A percentile compares a stretch with the other conserved stretches of the same genome.
These are phyloP conservation scores for Knipowitschia caucasica DNA, from an alignment of 2,797 vertebrate genomes.

Conservation along the genomic window DNA sequence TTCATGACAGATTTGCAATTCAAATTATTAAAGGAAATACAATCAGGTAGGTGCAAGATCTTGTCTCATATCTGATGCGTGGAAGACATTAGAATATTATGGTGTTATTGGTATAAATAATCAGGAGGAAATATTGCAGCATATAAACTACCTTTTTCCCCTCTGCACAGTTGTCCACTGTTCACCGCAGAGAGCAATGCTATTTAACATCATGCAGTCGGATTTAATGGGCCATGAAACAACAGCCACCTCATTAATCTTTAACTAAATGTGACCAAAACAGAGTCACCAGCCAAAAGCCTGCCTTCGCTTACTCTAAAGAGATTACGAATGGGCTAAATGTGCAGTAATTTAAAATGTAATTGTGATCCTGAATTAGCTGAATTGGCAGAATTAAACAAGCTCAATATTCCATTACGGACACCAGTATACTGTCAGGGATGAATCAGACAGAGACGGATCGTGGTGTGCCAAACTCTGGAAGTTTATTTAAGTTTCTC, in stretches of 20 bases:
- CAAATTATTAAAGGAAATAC: too few relatives aligned
- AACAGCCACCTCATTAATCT: conserved; percentile 8
- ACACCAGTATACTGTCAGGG: background rate
- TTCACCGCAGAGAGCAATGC: background rate
- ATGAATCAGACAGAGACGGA: too few relatives aligned
- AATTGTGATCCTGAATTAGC: background rate
- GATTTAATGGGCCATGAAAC: conserved; percentile 4
- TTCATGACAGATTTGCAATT: too few relatives aligned
- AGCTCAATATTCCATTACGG: conserved; percentile 1
- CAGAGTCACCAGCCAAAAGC: background rate
- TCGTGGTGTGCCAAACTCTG: too few relatives aligned
- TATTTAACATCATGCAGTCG: conserved; percentile 1
- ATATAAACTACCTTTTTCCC: background rate
- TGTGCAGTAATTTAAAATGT: background rate
- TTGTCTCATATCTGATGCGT: background rate
- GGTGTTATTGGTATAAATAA: background rate
- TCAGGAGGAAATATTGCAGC: background rate
- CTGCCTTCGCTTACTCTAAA: background rate
- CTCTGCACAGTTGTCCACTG: background rate
- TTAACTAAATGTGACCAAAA: conserved; percentile 4
- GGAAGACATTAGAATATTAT: background rate
- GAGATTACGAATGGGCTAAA: background rate
- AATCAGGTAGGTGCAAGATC: too few relatives aligned
- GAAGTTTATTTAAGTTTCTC: too few relatives aligned
- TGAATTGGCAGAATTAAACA: background rate